Evolutionary conservation across 2,888 invertebrate species (phyloP).

Genomic region (Iselma pallidipennis): DNA sequence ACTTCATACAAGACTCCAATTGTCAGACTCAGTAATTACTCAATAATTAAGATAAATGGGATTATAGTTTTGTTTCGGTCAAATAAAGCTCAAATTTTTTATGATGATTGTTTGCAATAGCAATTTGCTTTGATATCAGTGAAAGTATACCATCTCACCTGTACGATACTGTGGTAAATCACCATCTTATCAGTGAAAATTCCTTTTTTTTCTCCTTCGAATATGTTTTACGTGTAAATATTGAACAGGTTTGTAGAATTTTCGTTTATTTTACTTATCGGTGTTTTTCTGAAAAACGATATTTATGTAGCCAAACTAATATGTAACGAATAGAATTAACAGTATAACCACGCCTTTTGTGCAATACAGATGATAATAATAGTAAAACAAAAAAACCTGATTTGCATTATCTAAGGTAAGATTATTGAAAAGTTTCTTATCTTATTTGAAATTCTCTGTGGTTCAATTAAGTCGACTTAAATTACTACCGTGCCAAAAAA

Average conservation of each 20-base stretch:
- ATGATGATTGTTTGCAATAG: too few species aligned
- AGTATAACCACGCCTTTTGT: constrained; percentile 27
- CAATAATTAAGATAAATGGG: too few species aligned
- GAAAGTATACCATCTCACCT: background rate
- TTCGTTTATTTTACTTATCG: constrained; percentile 30
- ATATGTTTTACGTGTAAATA: constrained; percentile 19
- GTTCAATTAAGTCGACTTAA: too few species aligned
- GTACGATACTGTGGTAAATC: background rate
- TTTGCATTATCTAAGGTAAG: constrained; percentile 19
- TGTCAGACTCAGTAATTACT: too few species aligned
- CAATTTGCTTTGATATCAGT: too few species aligned
- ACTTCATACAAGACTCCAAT: too few species aligned
- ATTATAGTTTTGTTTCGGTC: too few species aligned
- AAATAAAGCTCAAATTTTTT: too few species aligned
- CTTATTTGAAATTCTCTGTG: too few species aligned
- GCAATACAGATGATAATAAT: constrained; percentile 24
- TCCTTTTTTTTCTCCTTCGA: background rate
- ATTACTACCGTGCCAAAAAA: too few species aligned
- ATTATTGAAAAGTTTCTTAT: constrained; percentile 11
- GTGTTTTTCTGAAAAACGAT: background rate
- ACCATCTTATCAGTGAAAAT: background rate
- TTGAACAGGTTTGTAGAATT: constrained; percentile 30
- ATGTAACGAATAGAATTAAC: constrained; percentile 12
- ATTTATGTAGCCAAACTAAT: constrained; percentile 8
- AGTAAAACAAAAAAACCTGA: constrained; percentile 2